Base-by-base conservation (phyloP, 1,140 invertebrate genomes). In the Lepidurus arcticus region DNA sequence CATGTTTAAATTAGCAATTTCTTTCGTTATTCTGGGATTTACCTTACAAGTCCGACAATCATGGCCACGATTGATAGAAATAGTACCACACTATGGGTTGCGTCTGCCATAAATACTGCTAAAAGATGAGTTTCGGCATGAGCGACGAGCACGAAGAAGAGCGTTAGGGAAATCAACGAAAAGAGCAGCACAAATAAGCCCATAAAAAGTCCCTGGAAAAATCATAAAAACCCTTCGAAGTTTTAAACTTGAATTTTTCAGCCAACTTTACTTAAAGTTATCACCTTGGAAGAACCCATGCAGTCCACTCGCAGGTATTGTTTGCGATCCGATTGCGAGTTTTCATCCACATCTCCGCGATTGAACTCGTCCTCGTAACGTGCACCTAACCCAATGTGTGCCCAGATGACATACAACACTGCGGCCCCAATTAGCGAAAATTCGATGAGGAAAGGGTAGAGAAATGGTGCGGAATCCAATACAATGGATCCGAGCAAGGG, bases 341-440 rank as follows among this genome's bases (percentile, higher is more conserved):
- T 65, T 0, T 78, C 44, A 10, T 75, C 73, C 73, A 13, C 74
- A n/a, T 78, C 73, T 45, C 44, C 77, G 42, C 24, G 43, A 24
- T 76, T 44, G 24, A 75, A 43, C 24, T 21, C 42, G 3, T 75
- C 43, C 74, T 21, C 42, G 11, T 21, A 26, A 34, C 76, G 74
- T 44, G 78, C 44, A 7, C 75, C 75, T 73, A 78, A 90, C 47
- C 94, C 94, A 85, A 97, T 96, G 85, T 96, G 94, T 83, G 93
- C 93, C 96, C 96, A 98, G 91, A 98, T 98, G 73, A 98, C 94
- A 85, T 97, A 98, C 82, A 98, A 92, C 34, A 99, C 94, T 75
- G 96, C 96, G 34, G 97, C 96, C 24, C 95, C 96, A 83, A 99
- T 98, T 73, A 99, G 86, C 79, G 95, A 96, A 85, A 98, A 98